phyloP scores from a whole-genome alignment of 2,888 invertebrate genomes.

The Onchidella celtica region DNA sequence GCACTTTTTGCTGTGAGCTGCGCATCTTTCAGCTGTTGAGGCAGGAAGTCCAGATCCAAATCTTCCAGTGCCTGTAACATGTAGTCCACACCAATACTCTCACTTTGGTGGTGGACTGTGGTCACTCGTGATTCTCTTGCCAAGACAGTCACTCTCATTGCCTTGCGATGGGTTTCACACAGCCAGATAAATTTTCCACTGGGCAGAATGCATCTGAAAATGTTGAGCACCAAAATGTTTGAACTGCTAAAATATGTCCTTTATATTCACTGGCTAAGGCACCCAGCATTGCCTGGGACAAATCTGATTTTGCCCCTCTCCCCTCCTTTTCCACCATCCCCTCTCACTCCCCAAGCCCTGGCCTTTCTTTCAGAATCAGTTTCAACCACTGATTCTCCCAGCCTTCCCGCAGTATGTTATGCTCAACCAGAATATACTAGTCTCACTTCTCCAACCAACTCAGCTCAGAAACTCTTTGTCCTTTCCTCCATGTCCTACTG shows the following conservation, averaged over 20 bases:
- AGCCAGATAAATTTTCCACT: slow-evolving; percentile 74
- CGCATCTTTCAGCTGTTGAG: neutral
- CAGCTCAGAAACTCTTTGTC: too few relatives aligned
- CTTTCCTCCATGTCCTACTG: too few relatives aligned
- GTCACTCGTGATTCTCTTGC: slow-evolving; percentile 58
- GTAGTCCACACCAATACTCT: slow-evolving; percentile 54
- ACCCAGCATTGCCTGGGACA: too few relatives aligned
- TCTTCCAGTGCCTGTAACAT: slow-evolving; percentile 62
- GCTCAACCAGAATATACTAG: too few relatives aligned
- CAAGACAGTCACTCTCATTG: slow-evolving; percentile 67
- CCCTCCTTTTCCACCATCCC: neutral
- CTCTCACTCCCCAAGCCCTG: too few relatives aligned
- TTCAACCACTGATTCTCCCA: too few relatives aligned
- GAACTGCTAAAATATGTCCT: neutral
- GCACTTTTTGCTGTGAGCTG: neutral
- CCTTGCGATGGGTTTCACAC: slow-evolving; percentile 67
- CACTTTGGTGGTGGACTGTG: slow-evolving; percentile 49
- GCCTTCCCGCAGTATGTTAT: too few relatives aligned
- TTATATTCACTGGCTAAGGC: too few relatives aligned
- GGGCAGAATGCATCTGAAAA: slow-evolving; percentile 68
- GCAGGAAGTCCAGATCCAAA: slow-evolving; percentile 43
- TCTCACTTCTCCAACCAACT: too few relatives aligned
- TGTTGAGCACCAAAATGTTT: neutral
- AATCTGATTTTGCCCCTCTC: too few relatives aligned
- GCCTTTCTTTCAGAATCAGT: too few relatives aligned